phyloP scores from a whole-genome alignment of 2,888 invertebrate genomes.

The Hyalella azteca region DNA sequence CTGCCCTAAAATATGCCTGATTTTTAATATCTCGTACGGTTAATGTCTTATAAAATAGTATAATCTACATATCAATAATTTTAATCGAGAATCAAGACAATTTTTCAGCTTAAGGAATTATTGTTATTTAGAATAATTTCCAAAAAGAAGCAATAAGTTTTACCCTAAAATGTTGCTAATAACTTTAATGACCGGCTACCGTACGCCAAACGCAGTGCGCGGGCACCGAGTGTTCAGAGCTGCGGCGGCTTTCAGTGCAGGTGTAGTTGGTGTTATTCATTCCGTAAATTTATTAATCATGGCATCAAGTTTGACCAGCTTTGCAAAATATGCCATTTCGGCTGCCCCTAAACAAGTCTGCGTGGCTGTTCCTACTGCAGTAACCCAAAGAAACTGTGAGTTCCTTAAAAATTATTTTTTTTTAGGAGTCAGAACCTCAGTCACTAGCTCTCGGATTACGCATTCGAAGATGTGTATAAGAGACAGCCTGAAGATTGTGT shows the following conservation, averaged over 20 bases:
- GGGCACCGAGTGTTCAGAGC: not conserved
- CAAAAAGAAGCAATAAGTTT: too few relatives aligned
- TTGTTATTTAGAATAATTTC: not conserved
- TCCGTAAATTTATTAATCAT: slow-evolving; percentile 38
- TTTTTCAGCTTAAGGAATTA: not conserved
- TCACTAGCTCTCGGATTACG: too few relatives aligned
- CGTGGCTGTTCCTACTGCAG: slow-evolving; percentile 41
- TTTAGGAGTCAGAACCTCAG: too few relatives aligned
- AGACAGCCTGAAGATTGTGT: too few relatives aligned
- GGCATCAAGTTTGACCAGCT: slow-evolving; percentile 44
- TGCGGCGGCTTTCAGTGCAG: not conserved
- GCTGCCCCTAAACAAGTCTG: slow-evolving; percentile 45
- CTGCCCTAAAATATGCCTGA: not conserved
- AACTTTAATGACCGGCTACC: not conserved
- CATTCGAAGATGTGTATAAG: too few relatives aligned
- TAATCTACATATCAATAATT: not conserved
- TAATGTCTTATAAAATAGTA: not conserved
- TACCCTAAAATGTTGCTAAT: not conserved
- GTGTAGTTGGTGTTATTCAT: not conserved
- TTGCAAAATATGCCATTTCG: slow-evolving; percentile 45
- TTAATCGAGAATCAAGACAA: not conserved
- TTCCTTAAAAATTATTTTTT: not conserved
- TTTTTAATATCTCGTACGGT: not conserved
- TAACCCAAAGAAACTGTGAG: slow-evolving; percentile 47
- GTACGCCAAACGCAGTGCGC: not conserved